These are phyloP conservation scores for Cylindroiulus punctatus DNA, from an alignment of 2,888 invertebrate species.

Conservation along the genomic window DNA sequence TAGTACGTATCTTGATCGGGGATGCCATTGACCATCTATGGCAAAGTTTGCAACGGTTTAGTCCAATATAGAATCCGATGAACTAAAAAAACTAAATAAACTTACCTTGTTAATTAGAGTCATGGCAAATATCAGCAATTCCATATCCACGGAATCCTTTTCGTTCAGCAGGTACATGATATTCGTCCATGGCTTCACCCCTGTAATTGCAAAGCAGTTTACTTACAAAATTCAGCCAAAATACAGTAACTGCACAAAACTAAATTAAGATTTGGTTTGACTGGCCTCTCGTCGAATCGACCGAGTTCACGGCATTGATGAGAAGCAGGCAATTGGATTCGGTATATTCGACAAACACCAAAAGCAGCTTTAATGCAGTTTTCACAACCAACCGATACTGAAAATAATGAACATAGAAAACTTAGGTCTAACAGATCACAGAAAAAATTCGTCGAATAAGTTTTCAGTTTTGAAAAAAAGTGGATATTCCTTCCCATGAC, in stretches of 20 bases:
- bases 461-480: too few species aligned
- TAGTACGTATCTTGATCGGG: slow-evolving; percentile 97
- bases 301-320: slow-evolving; percentile 86
- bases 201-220: slow-evolving; percentile 63
- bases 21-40: slow-evolving; percentile 82
- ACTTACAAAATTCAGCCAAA: slow-evolving; percentile 16
- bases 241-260: too few species aligned
- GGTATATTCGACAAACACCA: slow-evolving; percentile 98
- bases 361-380: slow-evolving; percentile 93
- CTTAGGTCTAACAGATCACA: neutral
- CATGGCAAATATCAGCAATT: slow-evolving; percentile 93
- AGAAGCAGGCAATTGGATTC: slow-evolving; percentile 93
- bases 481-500: too few species aligned
- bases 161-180: slow-evolving; percentile 88
- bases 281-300: slow-evolving; percentile 77
- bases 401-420: slow-evolving; percentile 59
- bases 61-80: neutral
- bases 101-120: slow-evolving; percentile 88
- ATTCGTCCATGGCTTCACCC: slow-evolving; percentile 78
- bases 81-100: neutral
- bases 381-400: slow-evolving; percentile 95
- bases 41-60: neutral
- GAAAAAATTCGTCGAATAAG: too few species aligned
- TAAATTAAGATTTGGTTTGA: neutral
- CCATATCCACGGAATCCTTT: slow-evolving; percentile 95